Evolutionary conservation across 2,888 invertebrate genomes (phyloP), one percentile per base, ranked within the genome.

Genomic region (Diarsia brunnea): DNA sequence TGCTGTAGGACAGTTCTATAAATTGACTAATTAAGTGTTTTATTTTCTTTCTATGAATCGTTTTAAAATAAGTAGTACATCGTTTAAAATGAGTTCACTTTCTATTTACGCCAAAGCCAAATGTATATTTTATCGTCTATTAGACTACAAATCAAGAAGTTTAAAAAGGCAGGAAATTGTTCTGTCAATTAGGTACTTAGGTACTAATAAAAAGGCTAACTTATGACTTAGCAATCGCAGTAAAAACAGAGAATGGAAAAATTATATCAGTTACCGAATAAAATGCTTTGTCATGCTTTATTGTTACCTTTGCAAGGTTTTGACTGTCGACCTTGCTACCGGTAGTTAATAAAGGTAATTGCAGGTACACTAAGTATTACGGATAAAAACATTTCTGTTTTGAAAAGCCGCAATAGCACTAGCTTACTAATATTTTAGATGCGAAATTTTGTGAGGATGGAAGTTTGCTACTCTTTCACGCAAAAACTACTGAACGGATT

Each of bases 241-340:
- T 75, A 55, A 77, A 81, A 38, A 61, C 14, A 27, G 16, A 12
- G 19, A 8, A 5, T 47, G 45, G 14, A 51, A 64, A 51, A 78
- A 51, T 11, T 0, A 80, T 55, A 24, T 65, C 14, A 61, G 51
- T 61, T 61, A 45, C 27, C 19, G 51, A 77, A 58, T 65, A 60
- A 81, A 51, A 60, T 66, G 24, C 11, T 75, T 5, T 31, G 31
- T 75, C 65, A 76, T 75, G n/a, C 38, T 75, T 82, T 63, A 63
- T 77, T 82, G 53, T 76, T 51, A 24, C 27, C 43, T 45, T 31
- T 73, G 43, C 38, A 64, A 45, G 49, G n/a, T 38, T 67, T 38
- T 27, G 2, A 55, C 24, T 43, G 31, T 73, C 58, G 31, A 79
- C 80, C 75, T 75, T 75, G 73, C 27, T 43, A 38, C 19, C 31